A percentile compares a stretch with the other conserved stretches of the same genome.
These are phyloP conservation scores for Leucopsar rothschildi DNA, from an alignment of 2,113 vertebrate genomes.

Conservation along the genomic window DNA sequence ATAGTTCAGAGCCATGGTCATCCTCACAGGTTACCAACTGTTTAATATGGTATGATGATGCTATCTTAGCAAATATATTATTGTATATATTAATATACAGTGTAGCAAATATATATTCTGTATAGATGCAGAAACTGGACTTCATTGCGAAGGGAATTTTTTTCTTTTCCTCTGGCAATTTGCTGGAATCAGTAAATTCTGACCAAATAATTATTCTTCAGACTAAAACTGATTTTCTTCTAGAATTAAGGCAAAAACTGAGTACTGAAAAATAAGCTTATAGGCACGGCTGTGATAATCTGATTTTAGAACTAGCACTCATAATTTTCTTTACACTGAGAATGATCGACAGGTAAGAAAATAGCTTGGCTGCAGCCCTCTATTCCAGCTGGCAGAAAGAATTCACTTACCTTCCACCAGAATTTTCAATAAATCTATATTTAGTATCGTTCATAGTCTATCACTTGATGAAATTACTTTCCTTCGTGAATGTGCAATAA, in stretches of 20 bases:
- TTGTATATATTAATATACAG: no score
- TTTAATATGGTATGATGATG: not conserved
- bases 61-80: not conserved
- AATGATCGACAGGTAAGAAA: constrained; percentile 40
- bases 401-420: constrained; percentile 29
- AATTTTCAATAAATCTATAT: constrained; percentile 63
- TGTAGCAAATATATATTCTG: not conserved
- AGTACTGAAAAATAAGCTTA: not conserved
- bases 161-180: not conserved
- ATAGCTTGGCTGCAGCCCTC: constrained; percentile 26
- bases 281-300: not conserved
- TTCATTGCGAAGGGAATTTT: not conserved
- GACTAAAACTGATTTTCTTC: not conserved
- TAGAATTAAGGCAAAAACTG: not conserved
- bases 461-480: constrained; percentile 58
- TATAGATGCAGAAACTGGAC: not conserved
- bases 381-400: constrained; percentile 21
- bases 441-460: constrained; percentile 36
- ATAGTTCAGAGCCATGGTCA: not conserved
- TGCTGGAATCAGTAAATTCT: not conserved
- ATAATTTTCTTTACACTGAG: not conserved
- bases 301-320: constrained; percentile 4
- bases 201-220: not conserved
- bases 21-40: not conserved
- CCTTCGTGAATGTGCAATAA: constrained; percentile 33